These are phyloP conservation scores for Tenualosa ilisha DNA, from an alignment of 2,797 vertebrate species.

Conservation along the genomic window DNA sequence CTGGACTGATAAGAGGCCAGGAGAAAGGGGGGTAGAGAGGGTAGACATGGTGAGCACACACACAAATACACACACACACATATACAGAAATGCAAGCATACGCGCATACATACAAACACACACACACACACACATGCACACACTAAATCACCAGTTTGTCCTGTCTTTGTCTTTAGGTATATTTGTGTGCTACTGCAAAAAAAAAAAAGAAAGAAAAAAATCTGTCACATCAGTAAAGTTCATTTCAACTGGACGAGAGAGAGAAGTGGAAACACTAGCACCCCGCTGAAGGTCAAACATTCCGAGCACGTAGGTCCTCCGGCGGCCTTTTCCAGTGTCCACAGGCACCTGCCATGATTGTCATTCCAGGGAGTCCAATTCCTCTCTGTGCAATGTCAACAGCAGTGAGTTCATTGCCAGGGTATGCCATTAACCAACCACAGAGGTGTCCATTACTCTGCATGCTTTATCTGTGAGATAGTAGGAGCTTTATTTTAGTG, in stretches of 20 bases:
- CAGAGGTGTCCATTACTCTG: not conserved
- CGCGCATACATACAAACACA: no score
- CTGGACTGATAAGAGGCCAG: constrained; percentile 51
- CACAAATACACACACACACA: no score
- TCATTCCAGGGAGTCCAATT: constrained; percentile 26
- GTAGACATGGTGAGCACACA: no score
- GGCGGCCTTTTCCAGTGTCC: not conserved
- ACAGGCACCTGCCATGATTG: constrained; percentile 34
- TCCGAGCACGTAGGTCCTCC: not conserved
- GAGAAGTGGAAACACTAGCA: constrained; percentile 34
- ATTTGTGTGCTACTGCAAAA: no score
- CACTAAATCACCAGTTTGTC: no score
- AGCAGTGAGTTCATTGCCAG: constrained; percentile 19
- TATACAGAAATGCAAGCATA: no score
- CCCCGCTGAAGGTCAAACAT: constrained; percentile 1
- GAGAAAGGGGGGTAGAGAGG: constrained; percentile 46
- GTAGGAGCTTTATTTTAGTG: not conserved
- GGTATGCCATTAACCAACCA: not conserved
- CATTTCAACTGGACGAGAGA: constrained; percentile 27
- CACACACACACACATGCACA: no score
- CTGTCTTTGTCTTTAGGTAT: not conserved
- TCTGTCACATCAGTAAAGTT: no score
- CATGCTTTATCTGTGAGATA: not conserved
- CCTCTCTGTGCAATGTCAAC: not conserved
- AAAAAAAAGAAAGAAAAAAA: no score